These are phyloP conservation scores for Cynoglossus semilaevis DNA, from an alignment of 2,113 vertebrate genomes.

Conservation along the genomic window DNA sequence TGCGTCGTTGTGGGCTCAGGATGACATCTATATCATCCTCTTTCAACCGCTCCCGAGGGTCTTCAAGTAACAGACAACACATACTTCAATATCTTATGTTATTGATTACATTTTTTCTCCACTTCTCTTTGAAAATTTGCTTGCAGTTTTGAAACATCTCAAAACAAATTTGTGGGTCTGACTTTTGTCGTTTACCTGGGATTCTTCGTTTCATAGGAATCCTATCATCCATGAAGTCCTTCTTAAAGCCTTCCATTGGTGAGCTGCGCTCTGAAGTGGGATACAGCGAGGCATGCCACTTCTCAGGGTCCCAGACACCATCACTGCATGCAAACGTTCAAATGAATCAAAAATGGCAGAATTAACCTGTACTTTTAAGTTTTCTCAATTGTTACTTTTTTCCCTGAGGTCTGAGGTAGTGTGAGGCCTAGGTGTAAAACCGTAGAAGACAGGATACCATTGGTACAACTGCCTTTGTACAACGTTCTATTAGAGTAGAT, in stretches of 20 bases:
- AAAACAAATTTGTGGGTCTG: not conserved
- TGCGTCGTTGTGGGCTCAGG: constrained; percentile 94
- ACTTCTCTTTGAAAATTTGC: too few species aligned
- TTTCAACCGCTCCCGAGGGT: constrained; percentile 93
- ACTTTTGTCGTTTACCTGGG: constrained; percentile 76
- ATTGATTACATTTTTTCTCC: too few species aligned
- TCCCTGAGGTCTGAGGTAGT: too few species aligned
- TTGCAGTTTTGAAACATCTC: too few species aligned
- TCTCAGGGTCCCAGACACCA: constrained; percentile 98
- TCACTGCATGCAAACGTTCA: constrained; percentile 74
- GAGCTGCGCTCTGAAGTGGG: constrained; percentile 88
- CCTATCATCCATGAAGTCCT: constrained; percentile 86
- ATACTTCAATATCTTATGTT: not conserved
- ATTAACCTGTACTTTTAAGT: too few species aligned
- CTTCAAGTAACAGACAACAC: constrained; percentile 59
- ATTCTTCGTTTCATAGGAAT: constrained; percentile 88
- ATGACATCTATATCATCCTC: constrained; percentile 96
- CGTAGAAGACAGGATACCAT: too few species aligned
- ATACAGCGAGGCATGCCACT: constrained; percentile 97
- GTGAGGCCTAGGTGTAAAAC: too few species aligned
- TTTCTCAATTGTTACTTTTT: too few species aligned
- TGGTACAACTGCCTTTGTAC: too few species aligned
- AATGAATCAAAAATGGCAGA: not conserved
- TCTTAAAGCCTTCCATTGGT: constrained; percentile 88
- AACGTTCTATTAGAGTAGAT: not conserved